Conservation (phyloP, 2,888 invertebrate species). For the Catocala sponsa region DNA sequence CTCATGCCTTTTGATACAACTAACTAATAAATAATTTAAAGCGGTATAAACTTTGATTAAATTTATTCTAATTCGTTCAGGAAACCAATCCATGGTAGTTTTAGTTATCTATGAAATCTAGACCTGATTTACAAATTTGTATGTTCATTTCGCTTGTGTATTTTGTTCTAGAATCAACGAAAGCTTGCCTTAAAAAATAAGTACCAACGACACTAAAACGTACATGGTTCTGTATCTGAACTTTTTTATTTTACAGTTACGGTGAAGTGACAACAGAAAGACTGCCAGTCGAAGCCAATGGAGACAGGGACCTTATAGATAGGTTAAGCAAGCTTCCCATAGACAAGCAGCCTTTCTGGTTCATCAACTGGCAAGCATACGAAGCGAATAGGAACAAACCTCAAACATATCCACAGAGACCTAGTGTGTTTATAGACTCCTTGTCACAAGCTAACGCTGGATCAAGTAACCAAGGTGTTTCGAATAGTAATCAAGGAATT, state of each 20-base stretch:
- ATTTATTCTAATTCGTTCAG: too few relatives aligned
- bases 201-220: too few relatives aligned
- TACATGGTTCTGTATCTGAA: too few relatives aligned
- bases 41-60: too few relatives aligned
- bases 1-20: too few relatives aligned
- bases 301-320: constrained; percentile 89
- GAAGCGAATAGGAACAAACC: constrained; percentile 86
- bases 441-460: constrained; percentile 3
- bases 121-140: too few relatives aligned
- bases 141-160: too few relatives aligned
- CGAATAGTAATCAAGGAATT: constrained; percentile 9
- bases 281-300: constrained; percentile 90
- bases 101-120: too few relatives aligned
- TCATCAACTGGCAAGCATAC: constrained; percentile 90
- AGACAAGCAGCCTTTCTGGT: constrained; percentile 92
- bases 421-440: constrained; percentile 63
- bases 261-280: constrained; percentile 73
- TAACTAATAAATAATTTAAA: too few relatives aligned
- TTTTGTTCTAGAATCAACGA: too few relatives aligned
- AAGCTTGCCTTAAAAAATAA: too few relatives aligned
- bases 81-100: too few relatives aligned
- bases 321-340: constrained; percentile 90
- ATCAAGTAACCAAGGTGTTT: background rate
- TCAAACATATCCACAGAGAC: constrained; percentile 72
- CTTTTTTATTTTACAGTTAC: constrained; percentile 62